phyloP scores from a whole-genome alignment of 1,140 invertebrate species.

The Ctenoplectra terminalis region DNA sequence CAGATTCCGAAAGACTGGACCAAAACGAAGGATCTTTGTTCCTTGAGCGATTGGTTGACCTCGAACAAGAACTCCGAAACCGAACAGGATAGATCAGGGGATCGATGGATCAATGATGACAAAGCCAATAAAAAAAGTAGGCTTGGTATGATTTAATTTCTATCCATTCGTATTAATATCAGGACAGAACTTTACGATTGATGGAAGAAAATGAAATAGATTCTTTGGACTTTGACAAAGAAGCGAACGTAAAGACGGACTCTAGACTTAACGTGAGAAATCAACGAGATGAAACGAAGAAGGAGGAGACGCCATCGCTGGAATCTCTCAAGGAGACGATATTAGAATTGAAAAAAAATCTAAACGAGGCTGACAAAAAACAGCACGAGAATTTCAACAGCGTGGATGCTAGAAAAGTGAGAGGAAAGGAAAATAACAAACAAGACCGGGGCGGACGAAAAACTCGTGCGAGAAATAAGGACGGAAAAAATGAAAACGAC shows the following conservation, averaged over 20 bases:
- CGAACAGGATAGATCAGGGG: background rate
- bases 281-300: constrained; percentile 16
- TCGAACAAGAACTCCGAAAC: constrained; percentile 31
- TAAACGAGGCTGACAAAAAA: constrained; percentile 21
- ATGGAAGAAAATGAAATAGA: background rate
- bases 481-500: background rate
- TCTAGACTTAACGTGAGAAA: background rate
- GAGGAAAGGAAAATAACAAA: background rate
- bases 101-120: constrained; percentile 37
- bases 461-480: background rate
- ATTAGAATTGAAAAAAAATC: constrained; percentile 55
- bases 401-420: background rate
- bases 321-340: constrained; percentile 64
- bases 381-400: background rate
- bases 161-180: background rate
- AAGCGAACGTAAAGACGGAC: background rate
- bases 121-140: background rate
- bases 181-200: background rate
- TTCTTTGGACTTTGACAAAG: background rate
- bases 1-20: constrained; percentile 45
- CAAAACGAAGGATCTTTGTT: constrained; percentile 46
- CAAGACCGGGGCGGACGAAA: background rate
- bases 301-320: constrained; percentile 28
- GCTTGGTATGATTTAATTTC: background rate
- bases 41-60: constrained; percentile 45